phyloP scores from a whole-genome alignment of 2,113 vertebrate species.

The Onychostoma macrolepis region DNA sequence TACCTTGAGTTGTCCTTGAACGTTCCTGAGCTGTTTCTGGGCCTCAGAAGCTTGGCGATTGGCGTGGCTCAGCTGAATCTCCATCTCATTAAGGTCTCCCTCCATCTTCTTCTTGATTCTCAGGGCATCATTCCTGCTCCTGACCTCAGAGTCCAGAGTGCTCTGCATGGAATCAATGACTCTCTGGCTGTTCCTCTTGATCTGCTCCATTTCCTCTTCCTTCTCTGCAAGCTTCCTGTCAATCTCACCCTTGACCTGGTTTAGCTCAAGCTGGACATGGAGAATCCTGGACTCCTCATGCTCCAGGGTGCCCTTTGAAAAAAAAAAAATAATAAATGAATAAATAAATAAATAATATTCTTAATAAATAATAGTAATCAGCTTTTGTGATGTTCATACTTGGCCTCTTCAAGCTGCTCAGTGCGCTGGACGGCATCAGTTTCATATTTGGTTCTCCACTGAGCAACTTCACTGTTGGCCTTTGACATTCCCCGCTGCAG shows the following conservation, averaged over 20 bases:
- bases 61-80: conserved; percentile 67
- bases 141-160: conserved; percentile 81
- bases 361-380: too few species aligned
- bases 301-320: conserved; percentile 77
- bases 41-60: conserved; percentile 68
- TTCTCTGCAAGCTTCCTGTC: too few species aligned
- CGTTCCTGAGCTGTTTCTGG: conserved; percentile 71
- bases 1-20: conserved; percentile 71
- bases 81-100: conserved; percentile 66
- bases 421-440: conserved; percentile 76
- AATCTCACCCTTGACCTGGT: conserved; percentile 76
- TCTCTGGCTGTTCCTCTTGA: conserved; percentile 56
- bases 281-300: conserved; percentile 78
- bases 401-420: conserved; percentile 76
- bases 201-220: too few species aligned
- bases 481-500: conserved; percentile 75
- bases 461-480: conserved; percentile 75
- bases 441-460: conserved; percentile 79
- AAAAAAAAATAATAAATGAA: neutral
- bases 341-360: too few species aligned
- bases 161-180: conserved; percentile 84
- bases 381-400: conserved; percentile 69
- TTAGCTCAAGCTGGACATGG: conserved; percentile 81
- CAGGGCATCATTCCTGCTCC: conserved; percentile 76
- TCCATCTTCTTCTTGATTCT: conserved; percentile 79